Conservation (phyloP, 2,888 invertebrate genomes). For the Ecliptopera silaceata region DNA sequence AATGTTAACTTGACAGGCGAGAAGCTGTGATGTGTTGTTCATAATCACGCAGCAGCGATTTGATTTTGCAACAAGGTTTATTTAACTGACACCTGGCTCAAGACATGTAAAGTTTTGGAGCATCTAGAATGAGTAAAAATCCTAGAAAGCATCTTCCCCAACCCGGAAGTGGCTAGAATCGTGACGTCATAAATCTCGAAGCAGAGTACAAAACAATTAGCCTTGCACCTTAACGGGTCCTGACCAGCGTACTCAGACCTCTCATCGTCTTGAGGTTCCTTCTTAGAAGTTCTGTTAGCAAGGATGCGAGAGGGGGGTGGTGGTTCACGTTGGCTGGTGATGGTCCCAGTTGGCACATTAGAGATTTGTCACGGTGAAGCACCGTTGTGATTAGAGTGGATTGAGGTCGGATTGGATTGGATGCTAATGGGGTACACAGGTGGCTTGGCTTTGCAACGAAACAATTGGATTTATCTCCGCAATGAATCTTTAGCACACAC, state of each 20-base stretch:
- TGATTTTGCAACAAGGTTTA: not conserved
- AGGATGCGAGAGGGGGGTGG: conserved; percentile 25
- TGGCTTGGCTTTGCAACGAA: conserved; percentile 24
- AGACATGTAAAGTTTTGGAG: not conserved
- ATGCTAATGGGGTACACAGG: conserved; percentile 30
- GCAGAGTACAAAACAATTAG: conserved; percentile 65
- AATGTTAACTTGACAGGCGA: not conserved
- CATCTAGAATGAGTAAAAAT: conserved; percentile 4
- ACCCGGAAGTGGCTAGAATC: conserved; percentile 50
- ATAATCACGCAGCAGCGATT: too few relatives aligned
- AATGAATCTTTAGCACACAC: conserved; percentile 8
- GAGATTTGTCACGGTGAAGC: conserved; percentile 63
- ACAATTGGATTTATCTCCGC: conserved; percentile 21
- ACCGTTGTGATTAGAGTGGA: conserved; percentile 52
- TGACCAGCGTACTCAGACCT: conserved; percentile 42
- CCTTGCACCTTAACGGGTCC: conserved; percentile 59
- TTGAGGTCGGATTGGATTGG: conserved; percentile 36
- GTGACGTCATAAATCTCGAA: conserved; percentile 67
- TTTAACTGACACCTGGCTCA: not conserved
- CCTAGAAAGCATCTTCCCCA: conserved; percentile 25
- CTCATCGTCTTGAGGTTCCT: conserved; percentile 23
- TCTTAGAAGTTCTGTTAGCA: conserved; percentile 24
- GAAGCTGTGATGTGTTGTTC: too few relatives aligned
- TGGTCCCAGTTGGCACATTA: conserved; percentile 56
- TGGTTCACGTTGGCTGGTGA: conserved; percentile 45